A percentile compares a stretch with the other conserved stretches of the same genome.
phyloP scores from a whole-genome alignment of 1,140 invertebrate species.

The Bombus vancouverensis region DNA sequence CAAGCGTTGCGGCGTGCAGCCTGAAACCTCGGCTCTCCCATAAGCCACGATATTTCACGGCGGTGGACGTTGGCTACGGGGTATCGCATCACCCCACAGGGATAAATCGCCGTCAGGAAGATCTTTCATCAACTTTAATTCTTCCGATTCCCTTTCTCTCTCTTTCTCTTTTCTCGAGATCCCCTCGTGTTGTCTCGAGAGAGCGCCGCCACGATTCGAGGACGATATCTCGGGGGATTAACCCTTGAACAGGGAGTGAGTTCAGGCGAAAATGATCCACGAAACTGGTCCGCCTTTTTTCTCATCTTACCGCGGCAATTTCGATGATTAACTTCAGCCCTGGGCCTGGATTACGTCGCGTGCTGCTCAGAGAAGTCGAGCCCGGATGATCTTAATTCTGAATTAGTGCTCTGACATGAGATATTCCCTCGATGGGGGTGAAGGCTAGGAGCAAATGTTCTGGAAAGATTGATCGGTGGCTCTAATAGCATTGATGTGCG shows the following conservation, averaged over 20 bases:
- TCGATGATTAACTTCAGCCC: conserved; percentile 43
- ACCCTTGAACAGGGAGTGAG: conserved; percentile 40
- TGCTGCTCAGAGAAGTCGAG: conserved; percentile 1
- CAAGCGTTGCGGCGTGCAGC: conserved; percentile 52
- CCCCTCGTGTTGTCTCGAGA: background rate
- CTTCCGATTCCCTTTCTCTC: conserved; percentile 57
- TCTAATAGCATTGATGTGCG: no score
- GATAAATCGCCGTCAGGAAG: conserved; percentile 68
- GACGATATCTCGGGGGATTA: conserved; percentile 64
- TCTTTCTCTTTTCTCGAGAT: background rate
- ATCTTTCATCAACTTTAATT: conserved; percentile 72
- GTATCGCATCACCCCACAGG: conserved; percentile 63
- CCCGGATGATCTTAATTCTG: conserved; percentile 24
- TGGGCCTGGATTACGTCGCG: conserved; percentile 25
- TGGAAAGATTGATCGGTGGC: background rate
- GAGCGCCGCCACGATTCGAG: background rate
- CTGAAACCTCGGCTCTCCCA: conserved; percentile 48
- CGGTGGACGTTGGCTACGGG: conserved; percentile 50
- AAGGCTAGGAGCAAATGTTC: background rate
- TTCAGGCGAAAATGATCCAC: conserved; percentile 47
- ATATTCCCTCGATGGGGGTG: background rate
- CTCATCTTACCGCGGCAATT: conserved; percentile 26
- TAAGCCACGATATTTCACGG: conserved; percentile 68
- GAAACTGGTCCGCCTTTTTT: background rate
- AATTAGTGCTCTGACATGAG: conserved; percentile 7